These are phyloP conservation scores for Verasper variegatus DNA, from an alignment of 2,113 vertebrate species.

Conservation along the genomic window DNA sequence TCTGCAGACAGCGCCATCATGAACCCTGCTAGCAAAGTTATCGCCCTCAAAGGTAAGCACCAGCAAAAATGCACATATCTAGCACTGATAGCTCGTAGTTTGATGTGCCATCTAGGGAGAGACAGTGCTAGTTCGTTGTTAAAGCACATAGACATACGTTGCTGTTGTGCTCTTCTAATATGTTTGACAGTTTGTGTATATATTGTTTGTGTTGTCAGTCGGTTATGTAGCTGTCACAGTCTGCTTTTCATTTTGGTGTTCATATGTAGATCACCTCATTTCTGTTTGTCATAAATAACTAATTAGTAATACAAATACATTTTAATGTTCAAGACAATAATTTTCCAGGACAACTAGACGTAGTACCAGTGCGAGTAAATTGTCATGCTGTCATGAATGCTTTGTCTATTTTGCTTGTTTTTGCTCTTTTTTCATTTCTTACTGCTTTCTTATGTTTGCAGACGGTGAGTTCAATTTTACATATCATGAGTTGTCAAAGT, in stretches of 20 bases:
- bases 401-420: slow-evolving; percentile 88
- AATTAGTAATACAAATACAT: neutral
- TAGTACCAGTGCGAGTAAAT: slow-evolving; percentile 53
- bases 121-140: slow-evolving; percentile 24
- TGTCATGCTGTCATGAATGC: slow-evolving; percentile 85
- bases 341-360: slow-evolving; percentile 14
- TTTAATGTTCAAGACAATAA: slow-evolving; percentile 35
- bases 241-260: slow-evolving; percentile 76
- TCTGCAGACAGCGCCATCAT: slow-evolving; percentile 99
- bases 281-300: slow-evolving; percentile 49
- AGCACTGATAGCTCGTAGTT: slow-evolving; percentile 9
- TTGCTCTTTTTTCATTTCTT: slow-evolving; percentile 92
- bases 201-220: slow-evolving; percentile 67
- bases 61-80: slow-evolving; percentile 4
- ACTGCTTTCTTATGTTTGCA: slow-evolving; percentile 99
- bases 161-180: slow-evolving; percentile 39
- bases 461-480: slow-evolving; percentile 98
- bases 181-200: slow-evolving; percentile 52
- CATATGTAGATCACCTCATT: slow-evolving; percentile 74
- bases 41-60: slow-evolving; percentile 96
- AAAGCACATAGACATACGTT: slow-evolving; percentile 19
- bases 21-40: slow-evolving; percentile 99
- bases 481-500: slow-evolving; percentile 89
- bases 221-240: slow-evolving; percentile 65
- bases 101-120: slow-evolving; percentile 5